Conservation (phyloP, 2,797 vertebrate genomes). For the Hipposideros larvatus region DNA sequence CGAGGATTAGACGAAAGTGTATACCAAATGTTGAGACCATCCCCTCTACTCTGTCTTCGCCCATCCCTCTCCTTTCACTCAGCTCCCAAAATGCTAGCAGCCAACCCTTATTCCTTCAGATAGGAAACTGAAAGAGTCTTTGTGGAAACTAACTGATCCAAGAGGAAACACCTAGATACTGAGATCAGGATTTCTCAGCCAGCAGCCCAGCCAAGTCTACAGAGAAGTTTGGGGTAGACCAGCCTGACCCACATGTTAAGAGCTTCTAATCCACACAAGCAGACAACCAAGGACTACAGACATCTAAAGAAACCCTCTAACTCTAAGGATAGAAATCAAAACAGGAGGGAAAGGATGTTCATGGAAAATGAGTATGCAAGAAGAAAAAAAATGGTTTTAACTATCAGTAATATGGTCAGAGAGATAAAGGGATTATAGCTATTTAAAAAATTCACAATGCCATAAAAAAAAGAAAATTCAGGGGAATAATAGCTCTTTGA, state of each 20-base stretch:
- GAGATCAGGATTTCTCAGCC: conserved; percentile 14
- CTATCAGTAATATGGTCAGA: conserved; percentile 29
- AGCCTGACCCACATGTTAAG: not conserved
- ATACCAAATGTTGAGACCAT: not conserved
- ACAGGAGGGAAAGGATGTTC: not conserved
- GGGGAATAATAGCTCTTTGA: conserved; percentile 39
- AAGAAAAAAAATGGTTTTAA: not conserved
- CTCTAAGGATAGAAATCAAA: conserved; percentile 20
- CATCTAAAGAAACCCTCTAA: not conserved
- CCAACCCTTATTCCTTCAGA: not conserved
- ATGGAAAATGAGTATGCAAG: conserved; percentile 1
- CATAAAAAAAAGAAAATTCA: conserved; percentile 23
- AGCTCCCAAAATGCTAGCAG: conserved; percentile 8
- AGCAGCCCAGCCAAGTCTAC: not conserved
- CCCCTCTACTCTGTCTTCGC: not conserved
- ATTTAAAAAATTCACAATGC: not conserved
- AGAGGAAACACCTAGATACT: not conserved
- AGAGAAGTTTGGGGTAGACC: not conserved
- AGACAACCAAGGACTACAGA: not conserved
- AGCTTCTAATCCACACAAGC: not conserved
- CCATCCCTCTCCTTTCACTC: not conserved
- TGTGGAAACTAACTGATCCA: not conserved
- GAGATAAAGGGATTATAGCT: not conserved
- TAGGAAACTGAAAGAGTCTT: not conserved
- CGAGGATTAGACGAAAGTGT: not conserved